Evolutionary conservation across 2,113 vertebrate genomes (phyloP).

Genomic region (Orientallactaga bullata): DNA sequence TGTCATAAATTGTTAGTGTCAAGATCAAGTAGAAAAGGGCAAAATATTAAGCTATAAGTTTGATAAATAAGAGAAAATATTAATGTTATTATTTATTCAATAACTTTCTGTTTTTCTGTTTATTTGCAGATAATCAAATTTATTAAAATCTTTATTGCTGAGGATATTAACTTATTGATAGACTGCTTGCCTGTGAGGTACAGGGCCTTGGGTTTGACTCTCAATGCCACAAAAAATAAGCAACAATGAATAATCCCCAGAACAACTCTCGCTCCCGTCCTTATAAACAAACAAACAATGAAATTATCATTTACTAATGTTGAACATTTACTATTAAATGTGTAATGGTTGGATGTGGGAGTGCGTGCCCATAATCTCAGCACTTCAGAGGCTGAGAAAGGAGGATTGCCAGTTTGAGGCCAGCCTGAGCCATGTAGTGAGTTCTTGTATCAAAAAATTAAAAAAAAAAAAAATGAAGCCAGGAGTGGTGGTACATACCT

Average conservation of each 20-base stretch:
- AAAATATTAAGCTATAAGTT: constrained; percentile 70
- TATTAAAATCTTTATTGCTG: constrained; percentile 28
- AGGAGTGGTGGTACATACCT: too few species aligned
- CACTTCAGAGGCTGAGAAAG: not conserved
- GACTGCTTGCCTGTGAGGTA: not conserved
- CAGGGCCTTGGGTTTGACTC: not conserved
- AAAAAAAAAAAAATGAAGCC: too few species aligned
- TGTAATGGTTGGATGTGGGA: not conserved
- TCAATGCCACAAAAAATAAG: not conserved
- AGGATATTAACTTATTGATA: not conserved
- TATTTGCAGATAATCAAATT: constrained; percentile 5
- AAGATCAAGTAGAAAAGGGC: constrained; percentile 13
- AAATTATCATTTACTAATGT: constrained; percentile 4
- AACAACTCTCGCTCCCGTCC: not conserved
- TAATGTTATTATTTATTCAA: constrained; percentile 28
- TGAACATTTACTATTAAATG: not conserved
- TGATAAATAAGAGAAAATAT: constrained; percentile 56
- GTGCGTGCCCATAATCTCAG: not conserved
- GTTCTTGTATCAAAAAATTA: too few species aligned
- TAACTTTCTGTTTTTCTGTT: constrained; percentile 24
- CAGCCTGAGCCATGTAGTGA: not conserved
- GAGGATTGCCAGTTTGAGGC: not conserved
- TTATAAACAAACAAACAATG: not conserved
- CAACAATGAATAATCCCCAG: not conserved
- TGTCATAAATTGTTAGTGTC: constrained; percentile 23